Evolutionary conservation across 1,140 invertebrate genomes (phyloP), one percentile per base, ranked within the genome.

Genomic region (Drosophila melanica): DNA sequence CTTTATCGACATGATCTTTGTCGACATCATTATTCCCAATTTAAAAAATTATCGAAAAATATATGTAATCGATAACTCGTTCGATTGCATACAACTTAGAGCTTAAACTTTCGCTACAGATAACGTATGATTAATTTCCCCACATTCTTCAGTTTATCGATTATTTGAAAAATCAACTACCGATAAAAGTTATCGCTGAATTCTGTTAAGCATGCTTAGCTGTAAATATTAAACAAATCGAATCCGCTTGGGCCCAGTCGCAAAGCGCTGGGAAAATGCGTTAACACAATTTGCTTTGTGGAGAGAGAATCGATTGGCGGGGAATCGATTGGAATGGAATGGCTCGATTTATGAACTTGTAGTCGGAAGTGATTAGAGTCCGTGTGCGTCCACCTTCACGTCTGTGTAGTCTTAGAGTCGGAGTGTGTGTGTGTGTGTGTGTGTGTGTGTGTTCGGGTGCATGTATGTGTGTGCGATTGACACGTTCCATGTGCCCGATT

Each of bases 281-380:
- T 70, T 62, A 70, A 63, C n/a, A 55, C 44, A 70, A 70, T 54
- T 54, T 63, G 39, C 39, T 55, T 55, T 59, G 33, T 42, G 23
- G 39, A 35, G 39, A 53, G 14, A 11, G 51, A 63, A 23, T 23
- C 20, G 20, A 23, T 3, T 23, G 37, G 30, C 5, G 5, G 33
- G 20, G 48, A 10, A 23, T 23, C 20, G 33, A 16, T 12, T 5
- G 37, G 23, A n/a, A 35, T 37, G 18, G 33, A 33, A 45, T 33
- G 23, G 48, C 30, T 53, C 65, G 66, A 82, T 85, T 84, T 81
- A 86, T 86, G 82, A 68, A 82, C 79, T 70, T 74, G 65, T 79
- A 76, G 68, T 82, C 79, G 81, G 81, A 84, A 84, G 81, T 84
- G 79, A 79, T 81, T 81, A 78, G 78, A 76, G 67, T 73, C 44